phyloP scores from a whole-genome alignment of 64 coral and sea anemone genomes.

The Hydrozoanthus tunicans region DNA sequence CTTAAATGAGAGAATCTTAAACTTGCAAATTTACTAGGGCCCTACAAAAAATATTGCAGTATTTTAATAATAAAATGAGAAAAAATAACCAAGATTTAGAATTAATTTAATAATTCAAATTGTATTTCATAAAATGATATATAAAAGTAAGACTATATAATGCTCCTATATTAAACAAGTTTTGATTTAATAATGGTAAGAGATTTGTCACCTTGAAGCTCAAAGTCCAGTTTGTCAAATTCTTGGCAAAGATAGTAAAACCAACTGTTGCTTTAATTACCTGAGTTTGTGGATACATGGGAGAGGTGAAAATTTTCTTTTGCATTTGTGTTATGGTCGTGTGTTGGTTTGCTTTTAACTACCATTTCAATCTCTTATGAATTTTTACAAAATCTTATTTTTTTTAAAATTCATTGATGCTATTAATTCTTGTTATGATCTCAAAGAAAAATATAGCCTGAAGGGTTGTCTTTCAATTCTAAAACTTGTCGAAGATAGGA shows the following conservation, averaged over 20 bases:
- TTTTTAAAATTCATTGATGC: too few species aligned
- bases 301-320: slow-evolving; percentile 5
- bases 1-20: too few species aligned
- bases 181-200: too few species aligned
- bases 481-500: too few species aligned
- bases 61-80: neutral
- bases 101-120: neutral
- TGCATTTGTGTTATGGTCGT: neutral
- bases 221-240: too few species aligned
- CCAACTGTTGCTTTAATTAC: neutral
- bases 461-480: too few species aligned
- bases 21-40: too few species aligned
- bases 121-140: neutral
- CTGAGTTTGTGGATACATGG: neutral
- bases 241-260: too few species aligned
- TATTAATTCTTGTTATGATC: too few species aligned
- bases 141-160: too few species aligned
- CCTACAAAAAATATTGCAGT: neutral
- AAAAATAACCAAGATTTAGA: neutral
- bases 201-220: too few species aligned
- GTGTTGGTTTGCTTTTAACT: slow-evolving; percentile 2
- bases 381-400: neutral
- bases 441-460: neutral
- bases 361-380: slow-evolving; percentile 10
- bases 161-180: too few species aligned